Base-by-base conservation (phyloP, 2,113 vertebrate species). In the Procavia capensis region DNA sequence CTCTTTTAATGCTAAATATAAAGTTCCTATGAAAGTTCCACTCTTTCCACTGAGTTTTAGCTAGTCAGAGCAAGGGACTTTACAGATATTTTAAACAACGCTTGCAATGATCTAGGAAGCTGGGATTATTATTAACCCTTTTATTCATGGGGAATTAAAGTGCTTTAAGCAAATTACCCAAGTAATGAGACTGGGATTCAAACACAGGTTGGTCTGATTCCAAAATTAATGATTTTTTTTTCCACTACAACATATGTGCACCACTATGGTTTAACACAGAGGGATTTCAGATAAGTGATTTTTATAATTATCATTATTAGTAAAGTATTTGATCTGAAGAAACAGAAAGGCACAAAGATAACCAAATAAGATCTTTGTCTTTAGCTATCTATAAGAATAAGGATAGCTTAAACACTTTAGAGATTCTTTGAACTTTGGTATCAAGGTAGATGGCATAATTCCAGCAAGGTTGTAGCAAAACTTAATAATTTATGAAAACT, bases 251-350 rank as follows among this genome's bases (percentile, higher is more conserved):
- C 8, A 43, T 63, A 84, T 22, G 6, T 3, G 50, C 11, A 74
- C 4, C 8, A 66, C 29, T 76, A 50, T 1, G 0, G 85, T 86
- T 95, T 63, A 64, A 88, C 31, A 91, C 29, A 93, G 54, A 91
- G 22, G 9, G 74, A 59, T 88, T 95, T 96, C 16, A 90, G 57
- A 95, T 68, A 91, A 91, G 45, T 93, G 39, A 45, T 80, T 83
- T 13, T 54, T 92, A 19, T 41, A 92, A 92, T 82, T 93, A 84
- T 50, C 61, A 80, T 86, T 85, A 88, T 34, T 72, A 95, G 39
- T 54, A 31, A 95, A 93, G 85, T 80, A 88, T 87, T 84, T 95
- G 43, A 16, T 83, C 17, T 94, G 75, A 50, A 91, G 96, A 82
- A 88, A 68, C 24, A 61, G 39, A 13, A 86, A 4, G n/a, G 1